phyloP scores from a whole-genome alignment of 2,797 vertebrate genomes.

The Limosa lapponica region DNA sequence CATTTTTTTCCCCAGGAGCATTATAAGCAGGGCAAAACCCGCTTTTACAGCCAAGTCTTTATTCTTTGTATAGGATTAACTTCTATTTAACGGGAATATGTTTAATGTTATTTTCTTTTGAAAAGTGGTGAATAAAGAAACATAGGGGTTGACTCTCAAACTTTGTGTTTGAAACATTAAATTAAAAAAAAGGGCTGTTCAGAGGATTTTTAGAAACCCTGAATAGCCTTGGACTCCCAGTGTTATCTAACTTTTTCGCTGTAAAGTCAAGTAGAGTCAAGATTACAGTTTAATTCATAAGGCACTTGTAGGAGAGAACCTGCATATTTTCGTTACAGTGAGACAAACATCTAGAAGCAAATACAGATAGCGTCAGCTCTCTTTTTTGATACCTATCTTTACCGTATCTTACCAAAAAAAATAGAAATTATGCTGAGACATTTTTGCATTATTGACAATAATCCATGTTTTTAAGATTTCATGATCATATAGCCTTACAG shows the following conservation, averaged over 20 bases:
- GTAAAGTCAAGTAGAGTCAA: neutral
- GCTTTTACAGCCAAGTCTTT: neutral
- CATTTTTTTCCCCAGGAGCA: neutral
- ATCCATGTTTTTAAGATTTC: no score
- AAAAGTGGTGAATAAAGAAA: neutral
- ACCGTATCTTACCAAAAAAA: neutral
- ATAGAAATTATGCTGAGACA: no score
- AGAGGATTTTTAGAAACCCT: neutral
- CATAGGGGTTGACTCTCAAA: neutral
- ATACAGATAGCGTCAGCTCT: rapidly evolving
- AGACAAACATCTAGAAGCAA: neutral
- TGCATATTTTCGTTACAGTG: neutral
- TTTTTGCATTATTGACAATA: no score
- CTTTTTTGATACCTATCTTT: neutral
- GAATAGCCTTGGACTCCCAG: neutral
- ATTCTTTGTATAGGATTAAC: neutral
- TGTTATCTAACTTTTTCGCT: neutral
- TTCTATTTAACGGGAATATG: neutral
- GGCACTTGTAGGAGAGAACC: neutral
- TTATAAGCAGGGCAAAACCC: neutral
- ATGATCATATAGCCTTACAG: no score
- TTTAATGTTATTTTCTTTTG: neutral
- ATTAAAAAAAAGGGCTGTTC: rapidly evolving
- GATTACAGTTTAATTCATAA: neutral
- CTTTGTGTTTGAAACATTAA: neutral